These are phyloP conservation scores for Etheostoma cragini DNA, from an alignment of 2,113 vertebrate genomes.

Conservation along the genomic window DNA sequence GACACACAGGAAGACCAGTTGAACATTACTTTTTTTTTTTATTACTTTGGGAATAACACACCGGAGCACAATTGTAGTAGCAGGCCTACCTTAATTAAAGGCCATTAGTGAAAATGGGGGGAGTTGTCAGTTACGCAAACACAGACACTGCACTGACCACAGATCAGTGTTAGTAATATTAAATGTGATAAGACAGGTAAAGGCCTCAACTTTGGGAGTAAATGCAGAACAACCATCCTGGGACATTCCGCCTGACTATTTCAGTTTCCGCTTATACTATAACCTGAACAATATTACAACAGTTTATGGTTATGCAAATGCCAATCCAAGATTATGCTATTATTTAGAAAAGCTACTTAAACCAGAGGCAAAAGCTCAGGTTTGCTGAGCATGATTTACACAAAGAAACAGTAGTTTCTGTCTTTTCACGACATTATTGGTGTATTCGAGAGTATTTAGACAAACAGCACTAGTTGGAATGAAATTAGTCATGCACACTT, in stretches of 20 bases:
- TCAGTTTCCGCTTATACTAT: not conserved
- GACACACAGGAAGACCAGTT: too few species aligned
- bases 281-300: not conserved
- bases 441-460: not conserved
- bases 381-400: slow-evolving; percentile 1
- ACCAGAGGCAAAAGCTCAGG: not conserved
- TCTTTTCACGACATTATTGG: not conserved
- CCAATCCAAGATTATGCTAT: slow-evolving; percentile 3
- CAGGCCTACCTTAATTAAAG: too few species aligned
- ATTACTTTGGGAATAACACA: too few species aligned
- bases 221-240: too few species aligned
- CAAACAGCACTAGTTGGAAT: not conserved
- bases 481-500: not conserved
- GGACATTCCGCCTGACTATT: not conserved
- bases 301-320: slow-evolving; percentile 11
- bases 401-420: not conserved
- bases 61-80: too few species aligned
- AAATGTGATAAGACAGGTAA: too few species aligned
- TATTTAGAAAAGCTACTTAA: slow-evolving; percentile 32
- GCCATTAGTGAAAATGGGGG: too few species aligned
- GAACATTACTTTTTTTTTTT: too few species aligned
- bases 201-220: too few species aligned
- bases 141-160: too few species aligned
- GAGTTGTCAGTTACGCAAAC: too few species aligned
- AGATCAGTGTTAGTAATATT: too few species aligned